phyloP scores from a whole-genome alignment of 2,113 vertebrate species.

The Corythoichthys haematopterus region DNA sequence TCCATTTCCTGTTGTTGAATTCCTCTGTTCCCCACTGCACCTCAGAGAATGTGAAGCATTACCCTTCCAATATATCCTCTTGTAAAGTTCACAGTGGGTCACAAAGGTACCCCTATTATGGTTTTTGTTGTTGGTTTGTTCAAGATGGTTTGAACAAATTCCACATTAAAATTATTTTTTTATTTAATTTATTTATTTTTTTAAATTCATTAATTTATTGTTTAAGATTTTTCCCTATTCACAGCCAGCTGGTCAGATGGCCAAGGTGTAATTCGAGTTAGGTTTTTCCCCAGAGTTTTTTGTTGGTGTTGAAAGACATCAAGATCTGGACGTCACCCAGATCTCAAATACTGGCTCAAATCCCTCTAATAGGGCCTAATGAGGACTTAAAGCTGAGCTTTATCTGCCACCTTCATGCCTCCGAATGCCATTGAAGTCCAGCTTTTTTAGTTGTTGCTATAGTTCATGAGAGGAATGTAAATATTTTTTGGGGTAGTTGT shows the following conservation, averaged over 20 bases:
- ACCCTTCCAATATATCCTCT: slow-evolving; percentile 14
- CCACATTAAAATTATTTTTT: not conserved
- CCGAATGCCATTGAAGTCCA: slow-evolving; percentile 4
- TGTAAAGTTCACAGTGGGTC: slow-evolving; percentile 6
- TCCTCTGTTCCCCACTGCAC: slow-evolving; percentile 54
- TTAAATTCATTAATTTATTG: slow-evolving; percentile 8
- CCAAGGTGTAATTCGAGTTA: slow-evolving; percentile 42
- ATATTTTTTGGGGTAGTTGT: not conserved
- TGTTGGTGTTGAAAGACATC: slow-evolving; percentile 47
- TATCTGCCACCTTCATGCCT: slow-evolving; percentile 24
- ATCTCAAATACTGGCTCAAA: slow-evolving; percentile 31
- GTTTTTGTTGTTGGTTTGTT: slow-evolving; percentile 3
- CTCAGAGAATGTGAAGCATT: slow-evolving; percentile 44
- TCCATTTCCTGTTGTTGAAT: slow-evolving; percentile 76
- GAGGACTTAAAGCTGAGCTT: slow-evolving; percentile 30
- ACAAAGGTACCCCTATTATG: not conserved
- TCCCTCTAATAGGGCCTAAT: slow-evolving; percentile 33
- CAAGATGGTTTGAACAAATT: slow-evolving; percentile 10
- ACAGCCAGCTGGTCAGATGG: slow-evolving; percentile 23
- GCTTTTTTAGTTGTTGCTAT: not conserved
- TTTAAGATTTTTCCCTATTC: slow-evolving; percentile 8
- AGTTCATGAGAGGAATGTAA: not conserved
- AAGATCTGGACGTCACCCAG: slow-evolving; percentile 41
- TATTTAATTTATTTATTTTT: not conserved
- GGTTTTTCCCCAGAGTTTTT: slow-evolving; percentile 25